A percentile compares a stretch with the other conserved stretches of the same genome.
Conservation (phyloP, 2,797 vertebrate genomes). For the Calcarius lapponicus region DNA sequence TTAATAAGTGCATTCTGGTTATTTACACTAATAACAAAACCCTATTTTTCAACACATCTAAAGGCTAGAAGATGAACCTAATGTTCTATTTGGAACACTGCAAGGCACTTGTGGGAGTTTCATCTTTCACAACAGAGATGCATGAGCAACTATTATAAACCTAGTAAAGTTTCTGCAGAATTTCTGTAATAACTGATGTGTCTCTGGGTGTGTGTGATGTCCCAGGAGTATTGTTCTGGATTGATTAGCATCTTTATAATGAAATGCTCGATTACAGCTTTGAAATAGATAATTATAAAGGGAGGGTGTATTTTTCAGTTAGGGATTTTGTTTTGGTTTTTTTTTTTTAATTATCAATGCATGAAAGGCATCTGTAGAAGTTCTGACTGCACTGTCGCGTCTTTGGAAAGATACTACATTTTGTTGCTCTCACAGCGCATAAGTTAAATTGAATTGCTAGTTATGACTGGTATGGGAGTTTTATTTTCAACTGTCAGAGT, state of each 20-base stretch:
- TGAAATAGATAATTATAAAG: conserved; percentile 87
- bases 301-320: conserved; percentile 42
- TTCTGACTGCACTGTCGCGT: conserved; percentile 2
- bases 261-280: conserved; percentile 85
- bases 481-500: conserved; percentile 40
- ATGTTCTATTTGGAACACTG: not conserved
- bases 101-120: conserved; percentile 13
- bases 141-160: conserved; percentile 33
- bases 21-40: not conserved
- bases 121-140: conserved; percentile 41
- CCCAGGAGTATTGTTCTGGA: conserved; percentile 73
- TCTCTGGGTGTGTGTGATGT: conserved; percentile 41
- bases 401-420: conserved; percentile 26
- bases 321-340: conserved; percentile 43
- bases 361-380: conserved; percentile 55
- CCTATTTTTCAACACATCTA: not conserved
- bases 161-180: not conserved
- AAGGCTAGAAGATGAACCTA: not conserved
- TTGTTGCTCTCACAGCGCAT: conserved; percentile 24
- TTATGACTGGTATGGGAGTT: conserved; percentile 41
- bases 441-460: conserved; percentile 52
- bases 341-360: conserved; percentile 37
- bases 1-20: not conserved
- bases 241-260: conserved; percentile 80
- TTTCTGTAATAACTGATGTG: conserved; percentile 59